Conservation (phyloP, 2,113 vertebrate species). For the Deroptyus accipitrinus region DNA sequence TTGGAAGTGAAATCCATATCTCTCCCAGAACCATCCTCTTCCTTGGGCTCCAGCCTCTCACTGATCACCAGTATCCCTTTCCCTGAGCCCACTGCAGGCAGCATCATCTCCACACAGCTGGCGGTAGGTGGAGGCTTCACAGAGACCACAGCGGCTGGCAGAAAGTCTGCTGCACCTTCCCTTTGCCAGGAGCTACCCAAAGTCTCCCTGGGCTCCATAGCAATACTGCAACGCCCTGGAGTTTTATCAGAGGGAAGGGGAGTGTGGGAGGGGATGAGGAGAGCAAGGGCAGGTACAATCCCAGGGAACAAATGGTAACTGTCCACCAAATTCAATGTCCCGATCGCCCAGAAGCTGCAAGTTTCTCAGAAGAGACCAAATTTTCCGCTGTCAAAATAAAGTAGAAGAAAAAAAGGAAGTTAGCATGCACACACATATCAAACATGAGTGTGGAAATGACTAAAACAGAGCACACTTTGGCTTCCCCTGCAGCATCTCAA, state of each 20-base stretch:
- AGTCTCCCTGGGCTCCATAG: conserved; percentile 92
- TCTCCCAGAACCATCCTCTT: conserved; percentile 82
- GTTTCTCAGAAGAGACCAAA: conserved; percentile 61
- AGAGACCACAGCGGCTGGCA: conserved; percentile 41
- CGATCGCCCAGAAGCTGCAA: conserved; percentile 27
- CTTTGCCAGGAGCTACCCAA: conserved; percentile 85
- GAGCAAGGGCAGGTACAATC: neutral
- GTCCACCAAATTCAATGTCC: conserved; percentile 40
- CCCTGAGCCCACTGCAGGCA: conserved; percentile 54
- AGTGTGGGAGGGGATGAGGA: neutral
- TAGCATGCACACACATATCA: accelerated
- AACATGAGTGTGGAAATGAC: accelerated
- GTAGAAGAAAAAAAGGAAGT: neutral
- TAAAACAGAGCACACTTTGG: neutral
- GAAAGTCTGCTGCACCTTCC: conserved; percentile 81
- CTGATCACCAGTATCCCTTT: conserved; percentile 72
- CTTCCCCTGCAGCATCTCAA: neutral
- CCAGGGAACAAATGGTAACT: conserved; percentile 21
- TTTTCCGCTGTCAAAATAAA: conserved; percentile 69
- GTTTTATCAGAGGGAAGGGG: conserved; percentile 43
- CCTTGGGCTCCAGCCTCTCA: conserved; percentile 82
- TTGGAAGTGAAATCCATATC: conserved; percentile 88
- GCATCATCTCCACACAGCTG: conserved; percentile 41
- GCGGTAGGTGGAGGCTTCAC: conserved; percentile 44
- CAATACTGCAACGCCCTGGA: conserved; percentile 63